Evolutionary conservation across 2,888 invertebrate species (phyloP), one percentile per base, ranked within the genome.

Genomic region (Torymus auratus): DNA sequence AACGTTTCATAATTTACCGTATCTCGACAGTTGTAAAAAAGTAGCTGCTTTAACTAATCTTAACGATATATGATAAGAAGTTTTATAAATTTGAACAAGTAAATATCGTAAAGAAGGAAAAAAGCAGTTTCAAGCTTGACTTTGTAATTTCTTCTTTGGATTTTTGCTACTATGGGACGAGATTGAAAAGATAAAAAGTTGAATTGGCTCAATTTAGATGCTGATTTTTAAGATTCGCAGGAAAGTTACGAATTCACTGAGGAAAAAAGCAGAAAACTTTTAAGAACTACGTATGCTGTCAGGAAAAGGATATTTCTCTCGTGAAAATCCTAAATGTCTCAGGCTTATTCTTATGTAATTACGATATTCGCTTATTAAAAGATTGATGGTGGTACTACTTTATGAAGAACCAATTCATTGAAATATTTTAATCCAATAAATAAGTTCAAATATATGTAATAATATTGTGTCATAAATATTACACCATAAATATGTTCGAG

Each of bases 141-240:
- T 72, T 72, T 62, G 62, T 72, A 62, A 72, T 72, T 72, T 64
- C n/a, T 52, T 28, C 58, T 53, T 72, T 62, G 62, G 53, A 55
- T 72, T 62, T 55, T 72, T 55, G 55, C 55, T 62, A 61, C 62
- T 72, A 10, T 55, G n/a, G 53, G 15, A 62, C 15, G 55, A 72
- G 72, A 72, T 62, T 72, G 55, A 72, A 72, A 62, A 72, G 72
- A 72, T 72, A 72, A 72, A 72, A 72, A 72, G 72, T 72, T 62
- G 62, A 62, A 62, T 53, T 55, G 62, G 23, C 72, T 53, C 55
- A 72, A 62, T 72, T 72, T 72, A 72, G 62, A 72, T 72, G 72
- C 72, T 72, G 62, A 72, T 72, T 72, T 72, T 72, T 58, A 62
- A 62, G 62, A 55, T 15, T n/a, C 53, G 14, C 20, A 52, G 28